Percentiles rank a stretch among this genome's conserved stretches.
phyloP scores from a whole-genome alignment of 1,140 invertebrate species.

The Caenorhabditis tropicalis region DNA sequence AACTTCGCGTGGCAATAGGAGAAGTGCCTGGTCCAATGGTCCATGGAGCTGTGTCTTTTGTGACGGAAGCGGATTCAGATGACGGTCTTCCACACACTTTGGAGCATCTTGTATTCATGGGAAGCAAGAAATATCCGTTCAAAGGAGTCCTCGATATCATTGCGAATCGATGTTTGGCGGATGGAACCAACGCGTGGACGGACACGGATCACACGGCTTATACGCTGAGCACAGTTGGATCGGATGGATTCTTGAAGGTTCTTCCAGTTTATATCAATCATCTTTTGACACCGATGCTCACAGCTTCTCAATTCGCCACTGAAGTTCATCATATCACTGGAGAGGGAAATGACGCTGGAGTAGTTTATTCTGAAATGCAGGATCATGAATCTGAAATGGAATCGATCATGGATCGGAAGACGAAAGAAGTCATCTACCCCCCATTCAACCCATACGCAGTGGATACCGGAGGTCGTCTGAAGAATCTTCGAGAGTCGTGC shows the following conservation, averaged over 20 bases:
- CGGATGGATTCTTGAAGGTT: constrained; percentile 84
- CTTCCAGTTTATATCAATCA: constrained; percentile 90
- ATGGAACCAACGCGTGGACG: constrained; percentile 86
- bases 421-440: constrained; percentile 62
- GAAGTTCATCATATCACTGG: constrained; percentile 90
- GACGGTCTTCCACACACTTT: constrained; percentile 90
- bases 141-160: constrained; percentile 83
- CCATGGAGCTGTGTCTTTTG: constrained; percentile 84
- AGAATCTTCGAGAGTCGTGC: constrained; percentile 83
- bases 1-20: constrained; percentile 78
- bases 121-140: constrained; percentile 87
- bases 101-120: constrained; percentile 89
- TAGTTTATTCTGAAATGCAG: constrained; percentile 93
- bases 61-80: constrained; percentile 87
- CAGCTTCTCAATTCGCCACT: constrained; percentile 82
- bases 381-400: constrained; percentile 73
- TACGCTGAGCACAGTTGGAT: constrained; percentile 85
- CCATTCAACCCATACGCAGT: constrained; percentile 74
- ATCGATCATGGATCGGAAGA: constrained; percentile 58
- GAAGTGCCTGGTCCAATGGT: constrained; percentile 86
- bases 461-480: constrained; percentile 82
- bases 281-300: constrained; percentile 83
- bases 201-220: constrained; percentile 88
- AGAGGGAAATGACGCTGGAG: constrained; percentile 86
- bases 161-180: constrained; percentile 86